phyloP scores from a whole-genome alignment of 2,113 vertebrate genomes.

The Sapajus apella region DNA sequence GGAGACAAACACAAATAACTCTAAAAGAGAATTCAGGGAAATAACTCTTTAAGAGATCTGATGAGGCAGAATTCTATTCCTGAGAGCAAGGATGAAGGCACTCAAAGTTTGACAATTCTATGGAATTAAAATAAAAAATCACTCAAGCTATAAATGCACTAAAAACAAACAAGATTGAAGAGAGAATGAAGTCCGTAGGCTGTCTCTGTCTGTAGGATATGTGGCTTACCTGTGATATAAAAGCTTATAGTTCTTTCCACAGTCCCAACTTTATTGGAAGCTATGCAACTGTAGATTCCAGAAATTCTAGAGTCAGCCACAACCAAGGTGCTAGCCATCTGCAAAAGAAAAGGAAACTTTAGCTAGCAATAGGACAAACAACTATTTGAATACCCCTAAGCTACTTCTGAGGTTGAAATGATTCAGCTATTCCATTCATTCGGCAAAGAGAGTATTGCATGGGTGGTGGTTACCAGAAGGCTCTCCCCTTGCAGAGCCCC shows the following conservation, averaged over 20 bases:
- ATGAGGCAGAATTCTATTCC: neutral
- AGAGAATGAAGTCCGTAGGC: neutral
- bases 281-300: slow-evolving; percentile 93
- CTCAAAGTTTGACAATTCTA: neutral
- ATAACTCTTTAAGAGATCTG: neutral
- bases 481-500: neutral
- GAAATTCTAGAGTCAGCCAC: slow-evolving; percentile 91
- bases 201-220: rapidly evolving
- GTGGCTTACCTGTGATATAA: slow-evolving; percentile 93
- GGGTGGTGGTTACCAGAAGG: slow-evolving; percentile 34
- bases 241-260: slow-evolving; percentile 90
- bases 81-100: slow-evolving; percentile 29
- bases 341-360: slow-evolving; percentile 77
- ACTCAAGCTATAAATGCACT: neutral
- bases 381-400: neutral
- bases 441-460: neutral
- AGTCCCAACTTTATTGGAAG: slow-evolving; percentile 91
- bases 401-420: neutral
- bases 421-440: slow-evolving; percentile 34
- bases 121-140: neutral
- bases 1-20: neutral
- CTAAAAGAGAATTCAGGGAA: slow-evolving; percentile 44
- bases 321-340: slow-evolving; percentile 93
- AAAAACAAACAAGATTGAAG: neutral
- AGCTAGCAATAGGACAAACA: neutral